phyloP scores from a whole-genome alignment of 1,140 invertebrate species.

The Gryllus bimaculatus region DNA sequence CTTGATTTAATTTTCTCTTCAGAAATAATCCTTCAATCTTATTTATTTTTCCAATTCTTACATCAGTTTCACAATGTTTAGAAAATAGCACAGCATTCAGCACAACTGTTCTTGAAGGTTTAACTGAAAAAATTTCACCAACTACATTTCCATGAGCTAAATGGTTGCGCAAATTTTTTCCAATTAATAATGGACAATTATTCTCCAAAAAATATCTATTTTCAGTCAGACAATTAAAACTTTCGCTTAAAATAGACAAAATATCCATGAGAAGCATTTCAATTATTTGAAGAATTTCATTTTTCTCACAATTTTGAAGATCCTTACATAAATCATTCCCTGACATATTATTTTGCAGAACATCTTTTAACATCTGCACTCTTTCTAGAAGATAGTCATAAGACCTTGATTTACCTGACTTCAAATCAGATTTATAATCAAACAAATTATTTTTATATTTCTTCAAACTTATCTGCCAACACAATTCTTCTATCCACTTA shows the following conservation, averaged over 20 bases:
- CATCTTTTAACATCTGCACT: no score
- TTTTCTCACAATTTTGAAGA: background rate
- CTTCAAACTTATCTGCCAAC: background rate
- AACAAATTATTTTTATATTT: background rate
- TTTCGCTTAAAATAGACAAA: slow-evolving; percentile 16
- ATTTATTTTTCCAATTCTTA: background rate
- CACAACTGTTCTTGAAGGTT: background rate
- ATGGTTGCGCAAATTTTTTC: slow-evolving; percentile 19
- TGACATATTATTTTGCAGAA: background rate
- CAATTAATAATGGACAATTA: slow-evolving; percentile 14
- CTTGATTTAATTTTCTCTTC: slow-evolving; percentile 7
- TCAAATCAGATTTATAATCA: background rate
- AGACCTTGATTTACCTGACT: background rate
- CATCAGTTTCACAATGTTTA: background rate
- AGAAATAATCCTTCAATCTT: background rate
- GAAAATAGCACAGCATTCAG: background rate
- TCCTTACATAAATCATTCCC: background rate
- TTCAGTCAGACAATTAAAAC: slow-evolving; percentile 11
- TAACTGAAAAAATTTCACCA: slow-evolving; percentile 13
- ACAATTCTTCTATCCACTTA: background rate
- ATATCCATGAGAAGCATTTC: slow-evolving; percentile 19
- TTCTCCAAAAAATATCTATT: slow-evolving; percentile 18
- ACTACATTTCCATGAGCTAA: slow-evolving; percentile 18
- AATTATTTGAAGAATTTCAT: slow-evolving; percentile 17
- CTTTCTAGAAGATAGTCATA: no score